Conservation (phyloP, 2,113 vertebrate genomes). For the Scophthalmus maximus region DNA sequence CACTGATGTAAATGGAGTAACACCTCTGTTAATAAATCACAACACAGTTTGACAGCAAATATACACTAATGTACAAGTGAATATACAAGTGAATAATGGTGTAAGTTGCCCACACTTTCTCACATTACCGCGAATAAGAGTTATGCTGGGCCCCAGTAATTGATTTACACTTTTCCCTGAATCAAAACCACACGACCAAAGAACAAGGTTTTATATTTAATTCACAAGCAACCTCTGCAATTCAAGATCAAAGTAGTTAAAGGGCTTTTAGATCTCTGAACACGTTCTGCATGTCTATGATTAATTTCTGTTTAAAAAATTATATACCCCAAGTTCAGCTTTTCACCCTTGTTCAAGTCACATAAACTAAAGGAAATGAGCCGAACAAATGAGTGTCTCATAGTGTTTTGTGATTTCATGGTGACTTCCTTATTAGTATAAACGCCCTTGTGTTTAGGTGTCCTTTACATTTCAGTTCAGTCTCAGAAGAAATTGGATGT, state of each 20-base stretch:
- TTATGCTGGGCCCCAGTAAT: neutral
- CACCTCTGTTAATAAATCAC: neutral
- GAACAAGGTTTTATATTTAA: constrained; percentile 51
- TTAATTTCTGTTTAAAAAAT: constrained; percentile 57
- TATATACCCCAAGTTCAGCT: constrained; percentile 43
- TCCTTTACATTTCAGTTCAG: constrained; percentile 34
- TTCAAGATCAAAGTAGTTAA: constrained; percentile 56
- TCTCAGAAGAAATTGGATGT: constrained; percentile 57
- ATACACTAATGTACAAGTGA: neutral
- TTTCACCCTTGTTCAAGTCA: constrained; percentile 19
- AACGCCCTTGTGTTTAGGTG: constrained; percentile 46
- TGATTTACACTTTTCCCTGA: neutral
- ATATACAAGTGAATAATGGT: no score
- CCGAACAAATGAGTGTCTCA: constrained; percentile 44
- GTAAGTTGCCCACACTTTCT: no score
- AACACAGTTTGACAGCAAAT: neutral
- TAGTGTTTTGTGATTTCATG: constrained; percentile 30
- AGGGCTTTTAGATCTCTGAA: constrained; percentile 53
- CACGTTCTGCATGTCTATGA: constrained; percentile 46
- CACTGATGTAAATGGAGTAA: neutral
- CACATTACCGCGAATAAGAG: neutral
- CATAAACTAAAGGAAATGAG: constrained; percentile 44
- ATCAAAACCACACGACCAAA: constrained; percentile 6
- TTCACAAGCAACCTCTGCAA: constrained; percentile 33
- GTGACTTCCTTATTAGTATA: constrained; percentile 9